phyloP scores from a whole-genome alignment of 2,888 invertebrate species.

The Hesperia comma region DNA sequence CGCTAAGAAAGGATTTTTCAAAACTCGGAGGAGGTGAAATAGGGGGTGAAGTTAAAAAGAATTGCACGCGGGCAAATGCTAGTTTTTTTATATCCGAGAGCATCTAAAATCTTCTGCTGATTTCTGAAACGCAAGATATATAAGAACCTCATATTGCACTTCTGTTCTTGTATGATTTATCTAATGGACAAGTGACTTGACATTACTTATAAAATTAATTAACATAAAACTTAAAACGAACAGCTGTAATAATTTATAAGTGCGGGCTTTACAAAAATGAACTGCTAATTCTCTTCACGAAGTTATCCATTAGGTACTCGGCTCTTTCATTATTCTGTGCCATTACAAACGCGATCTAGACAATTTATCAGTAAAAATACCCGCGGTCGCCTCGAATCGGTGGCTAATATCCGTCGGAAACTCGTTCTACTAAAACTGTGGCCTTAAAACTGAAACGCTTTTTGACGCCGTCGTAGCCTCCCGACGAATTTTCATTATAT shows the following conservation, averaged over 20 bases:
- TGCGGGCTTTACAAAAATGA: not conserved
- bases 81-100: too few relatives aligned
- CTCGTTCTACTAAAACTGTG: constrained; percentile 50
- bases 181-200: too few relatives aligned
- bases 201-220: too few relatives aligned
- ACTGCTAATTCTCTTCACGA: not conserved
- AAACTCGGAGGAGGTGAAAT: too few relatives aligned
- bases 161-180: too few relatives aligned
- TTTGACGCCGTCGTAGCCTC: constrained; percentile 38
- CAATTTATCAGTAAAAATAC: constrained; percentile 43
- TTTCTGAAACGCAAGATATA: too few relatives aligned
- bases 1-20: too few relatives aligned
- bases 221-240: too few relatives aligned
- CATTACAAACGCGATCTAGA: constrained; percentile 38
- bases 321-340: constrained; percentile 37
- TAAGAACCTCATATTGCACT: too few relatives aligned
- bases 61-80: too few relatives aligned
- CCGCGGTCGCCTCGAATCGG: constrained; percentile 39
- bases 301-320: constrained; percentile 4
- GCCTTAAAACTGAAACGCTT: constrained; percentile 44
- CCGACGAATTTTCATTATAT: constrained; percentile 41
- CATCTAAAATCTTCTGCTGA: too few relatives aligned
- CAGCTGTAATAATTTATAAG: not conserved
- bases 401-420: constrained; percentile 50
- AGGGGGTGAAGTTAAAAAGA: too few relatives aligned